phyloP scores from a whole-genome alignment of 2,113 vertebrate genomes.

The Siphamia tubifer region DNA sequence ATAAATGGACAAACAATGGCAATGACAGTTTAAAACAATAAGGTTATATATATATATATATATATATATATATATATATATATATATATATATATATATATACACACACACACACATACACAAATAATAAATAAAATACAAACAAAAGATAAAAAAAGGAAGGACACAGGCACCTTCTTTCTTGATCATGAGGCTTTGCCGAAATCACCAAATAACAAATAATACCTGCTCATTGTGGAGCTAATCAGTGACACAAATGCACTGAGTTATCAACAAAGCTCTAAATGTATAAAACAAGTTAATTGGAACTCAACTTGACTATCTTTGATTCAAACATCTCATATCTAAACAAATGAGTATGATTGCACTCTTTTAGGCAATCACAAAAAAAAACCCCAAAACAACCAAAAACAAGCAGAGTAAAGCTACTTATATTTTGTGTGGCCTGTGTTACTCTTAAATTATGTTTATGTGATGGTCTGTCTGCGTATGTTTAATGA shows the following conservation, averaged over 20 bases:
- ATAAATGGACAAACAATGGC: too few relatives aligned
- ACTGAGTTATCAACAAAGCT: too few relatives aligned
- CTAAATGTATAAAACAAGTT: constrained; percentile 20
- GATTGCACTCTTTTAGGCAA: constrained; percentile 52
- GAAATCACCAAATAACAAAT: not conserved
- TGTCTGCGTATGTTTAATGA: constrained; percentile 48
- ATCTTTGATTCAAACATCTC: constrained; percentile 22
- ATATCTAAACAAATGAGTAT: constrained; percentile 53
- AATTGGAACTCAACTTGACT: constrained; percentile 43
- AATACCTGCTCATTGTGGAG: not conserved
- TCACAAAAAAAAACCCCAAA: constrained; percentile 34
- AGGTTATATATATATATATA: too few relatives aligned
- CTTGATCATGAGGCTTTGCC: not conserved
- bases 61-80: too few relatives aligned
- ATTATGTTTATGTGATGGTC: constrained; percentile 25
- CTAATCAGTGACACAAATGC: too few relatives aligned
- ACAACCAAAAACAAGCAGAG: constrained; percentile 23
- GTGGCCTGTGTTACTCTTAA: constrained; percentile 11
- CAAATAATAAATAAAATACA: not conserved
- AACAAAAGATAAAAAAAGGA: too few relatives aligned
- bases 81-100: too few relatives aligned
- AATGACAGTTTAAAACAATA: too few relatives aligned
- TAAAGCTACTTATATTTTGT: constrained; percentile 18
- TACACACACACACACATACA: too few relatives aligned
- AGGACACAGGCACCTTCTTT: not conserved